Evolutionary conservation across 2,888 invertebrate species (phyloP).

Genomic region (Lamellibrachia satsuma): DNA sequence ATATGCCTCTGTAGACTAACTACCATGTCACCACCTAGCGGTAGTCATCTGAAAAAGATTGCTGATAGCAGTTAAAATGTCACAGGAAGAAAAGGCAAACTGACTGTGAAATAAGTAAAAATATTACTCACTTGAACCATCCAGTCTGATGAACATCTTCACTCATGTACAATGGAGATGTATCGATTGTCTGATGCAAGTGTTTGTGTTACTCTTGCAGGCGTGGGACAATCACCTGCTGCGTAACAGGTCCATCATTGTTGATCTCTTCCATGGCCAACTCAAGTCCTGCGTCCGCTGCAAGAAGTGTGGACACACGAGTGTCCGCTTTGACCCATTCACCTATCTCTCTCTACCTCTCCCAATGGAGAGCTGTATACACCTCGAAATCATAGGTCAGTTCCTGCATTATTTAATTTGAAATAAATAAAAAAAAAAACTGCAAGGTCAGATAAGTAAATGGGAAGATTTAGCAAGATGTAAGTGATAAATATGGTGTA

Average conservation of each 20-base stretch:
- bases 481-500: too few relatives aligned
- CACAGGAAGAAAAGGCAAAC: too few relatives aligned
- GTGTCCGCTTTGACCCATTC: slow-evolving; percentile 91
- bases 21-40: too few relatives aligned
- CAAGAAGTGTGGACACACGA: slow-evolving; percentile 82
- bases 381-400: slow-evolving; percentile 79
- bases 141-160: too few relatives aligned
- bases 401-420: slow-evolving; percentile 23
- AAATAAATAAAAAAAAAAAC: background rate
- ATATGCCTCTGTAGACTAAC: too few relatives aligned
- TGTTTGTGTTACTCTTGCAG: slow-evolving; percentile 49
- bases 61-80: too few relatives aligned
- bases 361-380: slow-evolving; percentile 86
- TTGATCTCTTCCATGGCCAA: slow-evolving; percentile 91
- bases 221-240: slow-evolving; percentile 86
- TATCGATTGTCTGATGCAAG: background rate
- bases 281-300: slow-evolving; percentile 88
- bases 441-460: background rate
- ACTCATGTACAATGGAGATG: background rate
- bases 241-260: slow-evolving; percentile 86
- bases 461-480: too few relatives aligned
- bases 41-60: too few relatives aligned
- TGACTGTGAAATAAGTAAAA: too few relatives aligned
- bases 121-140: too few relatives aligned
- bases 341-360: slow-evolving; percentile 88